Percentiles rank a stretch among this genome's conserved stretches.
phyloP scores from a whole-genome alignment of 2,113 vertebrate species.

The Pseudolaguvia tuberculata region DNA sequence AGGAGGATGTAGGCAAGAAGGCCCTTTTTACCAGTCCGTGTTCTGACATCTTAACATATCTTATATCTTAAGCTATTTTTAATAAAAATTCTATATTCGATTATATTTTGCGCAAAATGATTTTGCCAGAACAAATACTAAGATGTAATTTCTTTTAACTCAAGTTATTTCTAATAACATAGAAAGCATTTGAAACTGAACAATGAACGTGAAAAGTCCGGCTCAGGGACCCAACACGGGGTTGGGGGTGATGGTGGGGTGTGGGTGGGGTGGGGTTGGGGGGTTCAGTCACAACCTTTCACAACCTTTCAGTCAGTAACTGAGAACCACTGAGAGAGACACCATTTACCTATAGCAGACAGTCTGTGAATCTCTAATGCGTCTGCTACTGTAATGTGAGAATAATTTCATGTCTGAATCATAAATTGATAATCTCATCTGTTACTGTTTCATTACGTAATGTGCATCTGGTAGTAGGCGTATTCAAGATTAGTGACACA shows the following conservation, averaged over 20 bases:
- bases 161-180: background rate
- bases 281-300: background rate
- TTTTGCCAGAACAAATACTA: background rate
- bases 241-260: no score
- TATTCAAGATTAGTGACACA: background rate
- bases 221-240: background rate
- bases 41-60: background rate
- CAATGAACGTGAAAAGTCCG: background rate
- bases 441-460: slow-evolving; percentile 16
- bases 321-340: background rate
- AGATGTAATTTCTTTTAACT: background rate
- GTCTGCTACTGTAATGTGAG: background rate
- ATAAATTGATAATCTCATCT: slow-evolving; percentile 5
- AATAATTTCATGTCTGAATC: slow-evolving; percentile 4
- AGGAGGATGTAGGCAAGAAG: background rate
- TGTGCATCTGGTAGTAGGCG: slow-evolving; percentile 10
- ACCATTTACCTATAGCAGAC: background rate
- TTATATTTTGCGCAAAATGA: no score
- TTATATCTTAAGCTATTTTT: no score
- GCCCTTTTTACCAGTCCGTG: background rate
- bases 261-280: no score
- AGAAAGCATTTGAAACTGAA: background rate
- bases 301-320: background rate
- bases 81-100: no score
- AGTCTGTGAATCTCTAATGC: slow-evolving; percentile 16